Conservation (phyloP, 2,888 invertebrate species). For the Theretra japonica region DNA sequence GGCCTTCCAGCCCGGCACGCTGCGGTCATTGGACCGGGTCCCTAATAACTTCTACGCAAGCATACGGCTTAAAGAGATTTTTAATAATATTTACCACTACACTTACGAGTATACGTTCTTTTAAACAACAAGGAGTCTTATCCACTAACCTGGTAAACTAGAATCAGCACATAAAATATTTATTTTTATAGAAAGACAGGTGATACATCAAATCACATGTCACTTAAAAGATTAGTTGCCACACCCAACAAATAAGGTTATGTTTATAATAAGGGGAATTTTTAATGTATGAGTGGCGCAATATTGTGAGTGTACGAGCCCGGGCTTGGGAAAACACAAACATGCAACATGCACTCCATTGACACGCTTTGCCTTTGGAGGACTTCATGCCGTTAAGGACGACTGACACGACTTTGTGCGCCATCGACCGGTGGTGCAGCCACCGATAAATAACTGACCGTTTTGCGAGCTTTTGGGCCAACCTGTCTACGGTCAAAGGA, state of each 20-base stretch:
- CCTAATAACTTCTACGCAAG: too few species aligned
- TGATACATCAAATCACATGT: slow-evolving; percentile 17
- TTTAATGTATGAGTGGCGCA: neutral
- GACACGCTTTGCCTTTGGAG: neutral
- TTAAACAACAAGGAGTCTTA: neutral
- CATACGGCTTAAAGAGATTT: too few species aligned
- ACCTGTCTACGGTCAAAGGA: neutral
- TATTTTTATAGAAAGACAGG: neutral
- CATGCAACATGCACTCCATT: neutral
- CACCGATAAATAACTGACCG: neutral
- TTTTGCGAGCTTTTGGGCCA: neutral
- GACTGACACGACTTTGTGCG: neutral
- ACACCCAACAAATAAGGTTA: slow-evolving; percentile 1
- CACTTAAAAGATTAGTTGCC: slow-evolving; percentile 21
- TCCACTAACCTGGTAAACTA: neutral
- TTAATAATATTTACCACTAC: too few species aligned
- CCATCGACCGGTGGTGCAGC: neutral
- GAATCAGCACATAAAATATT: neutral
- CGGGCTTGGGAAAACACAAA: neutral
- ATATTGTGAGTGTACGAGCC: neutral
- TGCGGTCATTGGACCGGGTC: too few species aligned
- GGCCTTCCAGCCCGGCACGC: too few species aligned
- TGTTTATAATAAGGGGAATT: slow-evolving; percentile 17
- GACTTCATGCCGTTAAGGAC: neutral
- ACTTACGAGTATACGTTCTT: too few species aligned